Conservation (phyloP, 2,888 invertebrate genomes). For the Napeogenes sylphis region DNA sequence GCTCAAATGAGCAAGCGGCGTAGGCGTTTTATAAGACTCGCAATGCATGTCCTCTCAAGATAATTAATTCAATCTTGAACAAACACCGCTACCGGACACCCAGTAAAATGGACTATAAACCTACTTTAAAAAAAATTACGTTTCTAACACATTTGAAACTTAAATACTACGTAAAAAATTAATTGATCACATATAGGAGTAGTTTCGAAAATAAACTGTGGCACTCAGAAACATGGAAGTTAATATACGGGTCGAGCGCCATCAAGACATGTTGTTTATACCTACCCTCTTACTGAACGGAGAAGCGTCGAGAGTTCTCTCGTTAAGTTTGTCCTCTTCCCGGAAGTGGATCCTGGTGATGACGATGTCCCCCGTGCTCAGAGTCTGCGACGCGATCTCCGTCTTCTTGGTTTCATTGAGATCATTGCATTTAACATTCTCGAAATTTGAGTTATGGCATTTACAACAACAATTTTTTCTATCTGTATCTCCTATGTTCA, state of each 20-base stretch:
- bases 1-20: conserved; percentile 73
- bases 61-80: conserved; percentile 65
- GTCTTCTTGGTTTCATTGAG: conserved; percentile 67
- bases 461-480: conserved; percentile 75
- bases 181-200: conserved; percentile 62
- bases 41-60: conserved; percentile 64
- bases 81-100: conserved; percentile 55
- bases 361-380: conserved; percentile 94
- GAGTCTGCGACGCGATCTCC: conserved; percentile 86
- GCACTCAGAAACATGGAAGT: conserved; percentile 68
- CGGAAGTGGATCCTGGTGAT: conserved; percentile 87
- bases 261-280: conserved; percentile 71
- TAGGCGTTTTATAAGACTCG: conserved; percentile 53
- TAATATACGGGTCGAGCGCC: conserved; percentile 44
- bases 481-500: conserved; percentile 66
- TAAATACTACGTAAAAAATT: conserved; percentile 52
- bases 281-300: conserved; percentile 63
- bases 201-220: conserved; percentile 62
- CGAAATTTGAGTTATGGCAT: conserved; percentile 73
- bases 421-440: conserved; percentile 64
- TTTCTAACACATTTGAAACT: conserved; percentile 40
- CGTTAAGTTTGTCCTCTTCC: conserved; percentile 70
- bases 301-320: conserved; percentile 69
- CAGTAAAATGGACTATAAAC: conserved; percentile 41
- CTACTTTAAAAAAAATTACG: conserved; percentile 30